Conservation (phyloP, 2,113 vertebrate species). For the Pongo abelii region DNA sequence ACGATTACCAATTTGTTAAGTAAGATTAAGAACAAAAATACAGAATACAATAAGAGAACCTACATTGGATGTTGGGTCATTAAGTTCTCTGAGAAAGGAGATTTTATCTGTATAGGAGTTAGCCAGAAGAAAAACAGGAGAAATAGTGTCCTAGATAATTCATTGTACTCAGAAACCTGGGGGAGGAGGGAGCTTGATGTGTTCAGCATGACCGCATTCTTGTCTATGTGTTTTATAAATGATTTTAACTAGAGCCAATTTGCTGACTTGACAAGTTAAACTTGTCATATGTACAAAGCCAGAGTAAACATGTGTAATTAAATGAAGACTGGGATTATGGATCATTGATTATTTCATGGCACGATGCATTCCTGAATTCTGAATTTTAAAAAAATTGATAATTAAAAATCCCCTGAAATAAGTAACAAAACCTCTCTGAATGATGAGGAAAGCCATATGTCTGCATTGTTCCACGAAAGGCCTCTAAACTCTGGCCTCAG, state of each 20-base stretch:
- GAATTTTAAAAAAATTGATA: not conserved
- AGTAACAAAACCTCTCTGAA: not conserved
- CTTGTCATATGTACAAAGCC: not conserved
- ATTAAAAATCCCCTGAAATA: not conserved
- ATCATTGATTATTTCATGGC: not conserved
- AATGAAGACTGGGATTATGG: not conserved
- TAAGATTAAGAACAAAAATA: not conserved
- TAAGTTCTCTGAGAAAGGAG: not conserved
- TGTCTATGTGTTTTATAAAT: not conserved
- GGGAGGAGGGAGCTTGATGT: not conserved
- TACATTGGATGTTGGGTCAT: fast-evolving
- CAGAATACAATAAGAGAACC: not conserved
- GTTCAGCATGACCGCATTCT: fast-evolving
- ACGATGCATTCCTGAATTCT: not conserved
- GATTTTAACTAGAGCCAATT: not conserved
- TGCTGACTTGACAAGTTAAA: too few relatives aligned
- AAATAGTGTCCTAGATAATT: fast-evolving
- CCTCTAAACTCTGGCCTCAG: not conserved
- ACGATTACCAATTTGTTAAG: not conserved
- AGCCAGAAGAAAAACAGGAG: too few relatives aligned
- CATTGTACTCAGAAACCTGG: not conserved
- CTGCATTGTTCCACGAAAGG: not conserved
- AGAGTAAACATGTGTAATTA: not conserved
- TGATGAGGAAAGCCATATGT: not conserved
- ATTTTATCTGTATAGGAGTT: not conserved